Evolutionary conservation across 2,113 vertebrate species (phyloP).

Genomic region (Numenius arquata): DNA sequence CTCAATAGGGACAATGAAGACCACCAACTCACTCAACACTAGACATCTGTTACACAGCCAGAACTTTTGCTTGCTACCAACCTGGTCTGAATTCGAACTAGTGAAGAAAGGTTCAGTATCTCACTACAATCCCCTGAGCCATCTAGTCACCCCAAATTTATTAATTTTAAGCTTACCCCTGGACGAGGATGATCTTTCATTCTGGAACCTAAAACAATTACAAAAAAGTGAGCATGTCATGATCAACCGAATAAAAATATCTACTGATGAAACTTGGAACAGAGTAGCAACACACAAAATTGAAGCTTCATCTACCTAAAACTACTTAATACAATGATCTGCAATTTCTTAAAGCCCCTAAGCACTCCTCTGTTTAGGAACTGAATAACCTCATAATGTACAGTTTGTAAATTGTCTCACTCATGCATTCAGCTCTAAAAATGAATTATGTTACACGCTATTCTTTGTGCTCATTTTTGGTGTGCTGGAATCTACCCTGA

Average conservation of each 20-base stretch:
- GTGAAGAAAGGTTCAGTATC: slow-evolving; percentile 63
- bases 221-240: not conserved
- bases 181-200: slow-evolving; percentile 76
- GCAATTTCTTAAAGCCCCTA: not conserved
- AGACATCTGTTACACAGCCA: slow-evolving; percentile 61
- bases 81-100: slow-evolving; percentile 53
- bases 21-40: slow-evolving; percentile 60
- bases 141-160: slow-evolving; percentile 68
- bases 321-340: not conserved
- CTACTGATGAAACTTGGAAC: not conserved
- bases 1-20: slow-evolving; percentile 47
- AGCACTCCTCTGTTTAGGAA: not conserved
- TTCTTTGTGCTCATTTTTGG: not conserved
- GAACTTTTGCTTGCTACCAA: slow-evolving; percentile 66
- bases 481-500: not conserved
- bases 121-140: slow-evolving; percentile 66
- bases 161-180: slow-evolving; percentile 79
- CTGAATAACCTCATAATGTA: not conserved
- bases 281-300: not conserved
- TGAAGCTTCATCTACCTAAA: not conserved
- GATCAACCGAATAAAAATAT: not conserved
- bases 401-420: not conserved
- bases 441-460: not conserved
- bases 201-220: slow-evolving; percentile 70
- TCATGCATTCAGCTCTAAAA: not conserved